phyloP scores from a whole-genome alignment of 2,888 invertebrate species.

The Sarcophaga caerulescens region DNA sequence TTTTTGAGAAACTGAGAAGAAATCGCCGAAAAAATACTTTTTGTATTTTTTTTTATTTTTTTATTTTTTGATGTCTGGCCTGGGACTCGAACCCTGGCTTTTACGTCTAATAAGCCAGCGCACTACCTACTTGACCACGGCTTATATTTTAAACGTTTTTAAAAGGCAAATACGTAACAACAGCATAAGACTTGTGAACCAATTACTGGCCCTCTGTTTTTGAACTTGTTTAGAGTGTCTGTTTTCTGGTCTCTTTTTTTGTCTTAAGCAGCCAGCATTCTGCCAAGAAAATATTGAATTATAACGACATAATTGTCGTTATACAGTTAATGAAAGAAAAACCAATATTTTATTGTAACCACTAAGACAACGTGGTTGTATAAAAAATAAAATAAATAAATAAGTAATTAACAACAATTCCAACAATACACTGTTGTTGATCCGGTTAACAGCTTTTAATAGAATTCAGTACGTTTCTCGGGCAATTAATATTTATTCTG shows the following conservation, averaged over 20 bases:
- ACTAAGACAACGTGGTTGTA: not conserved
- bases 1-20: no score
- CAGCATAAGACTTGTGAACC: no score
- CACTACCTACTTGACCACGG: no score
- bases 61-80: no score
- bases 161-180: no score
- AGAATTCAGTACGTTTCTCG: conserved; percentile 30
- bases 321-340: not conserved
- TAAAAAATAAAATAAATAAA: not conserved
- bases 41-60: no score
- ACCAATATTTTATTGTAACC: not conserved
- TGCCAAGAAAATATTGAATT: not conserved
- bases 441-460: conserved; percentile 44
- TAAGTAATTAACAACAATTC: no score
- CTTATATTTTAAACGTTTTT: no score
- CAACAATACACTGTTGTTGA: conserved; percentile 11
- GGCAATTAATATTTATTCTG: conserved; percentile 39
- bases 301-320: not conserved
- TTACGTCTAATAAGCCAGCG: no score
- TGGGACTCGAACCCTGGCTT: no score
- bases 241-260: not conserved
- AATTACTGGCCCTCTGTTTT: not conserved
- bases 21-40: no score
- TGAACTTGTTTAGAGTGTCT: not conserved
- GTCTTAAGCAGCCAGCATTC: not conserved